Base-by-base conservation (phyloP, 2,888 invertebrate species). In the Leucophora obtusa region DNA sequence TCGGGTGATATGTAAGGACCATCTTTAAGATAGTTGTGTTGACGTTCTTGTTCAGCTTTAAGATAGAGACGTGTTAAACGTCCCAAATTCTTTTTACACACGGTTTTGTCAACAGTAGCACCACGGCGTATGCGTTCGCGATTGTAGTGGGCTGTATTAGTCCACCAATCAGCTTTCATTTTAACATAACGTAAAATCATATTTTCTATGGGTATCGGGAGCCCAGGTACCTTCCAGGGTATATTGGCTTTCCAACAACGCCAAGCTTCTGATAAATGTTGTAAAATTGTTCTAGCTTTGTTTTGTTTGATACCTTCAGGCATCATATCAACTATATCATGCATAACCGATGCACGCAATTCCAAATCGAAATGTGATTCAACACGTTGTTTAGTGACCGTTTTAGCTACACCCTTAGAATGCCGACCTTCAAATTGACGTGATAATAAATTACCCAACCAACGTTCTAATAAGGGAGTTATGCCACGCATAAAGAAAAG, bases 111-210 rank as follows among this genome's bases (percentile, higher is more conserved):
- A 15, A 99, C 99, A 0, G 99, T 99, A 63, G 99, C 99, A n/a
- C 99, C 99, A 85, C 99, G 94, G 3, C 99, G 94, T 84, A 99
- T 99, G 86, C 99, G 93, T 91, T 99, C 99, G 53, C 99, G 93
- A 91, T 99, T 99, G 91, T 99, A 99, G 90, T 99, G 99, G 0
- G 99, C 99, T 0, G 99, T 99, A 91, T 99, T 99, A 0, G 99
- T 99, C 99, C 99, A 99, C 99, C 99, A 99, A 91, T 99, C 99
- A 0, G 99, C 99, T 90, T 99, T 99, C 95, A 99, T 99, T 91
- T 99, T 99, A 11, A 99, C 99, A 91, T 99, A 99, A 72, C 99
- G 94, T 76, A 99, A 93, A 85, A 99, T 99, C 99, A 99, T 99
- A 91, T 99, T 99, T 91, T 99, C 99, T 83, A 99, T 99, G 0